These are phyloP conservation scores for Phocoena sinus DNA, from an alignment of 2,113 vertebrate genomes.

Conservation along the genomic window DNA sequence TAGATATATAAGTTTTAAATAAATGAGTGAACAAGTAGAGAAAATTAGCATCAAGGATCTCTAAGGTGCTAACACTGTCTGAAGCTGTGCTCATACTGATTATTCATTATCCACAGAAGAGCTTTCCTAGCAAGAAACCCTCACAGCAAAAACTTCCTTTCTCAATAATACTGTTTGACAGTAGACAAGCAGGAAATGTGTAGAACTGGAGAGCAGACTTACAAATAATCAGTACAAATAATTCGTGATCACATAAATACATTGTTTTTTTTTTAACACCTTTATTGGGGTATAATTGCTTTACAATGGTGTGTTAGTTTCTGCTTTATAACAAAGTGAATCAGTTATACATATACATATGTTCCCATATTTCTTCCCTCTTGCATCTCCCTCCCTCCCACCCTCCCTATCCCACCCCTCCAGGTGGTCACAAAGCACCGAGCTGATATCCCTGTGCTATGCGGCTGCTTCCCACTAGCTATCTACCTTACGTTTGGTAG, in stretches of 20 bases:
- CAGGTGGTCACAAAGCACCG: too few relatives aligned
- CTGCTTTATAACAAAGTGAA: too few relatives aligned
- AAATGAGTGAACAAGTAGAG: background rate
- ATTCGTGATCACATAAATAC: background rate
- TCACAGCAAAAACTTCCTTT: background rate
- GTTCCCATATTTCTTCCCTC: too few relatives aligned
- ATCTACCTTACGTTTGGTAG: too few relatives aligned
- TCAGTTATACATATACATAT: too few relatives aligned
- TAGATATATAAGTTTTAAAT: slow-evolving; percentile 22
- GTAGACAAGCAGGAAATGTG: background rate
- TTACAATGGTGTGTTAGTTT: too few relatives aligned
- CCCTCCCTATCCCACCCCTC: too few relatives aligned
- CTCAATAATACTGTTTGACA: background rate
- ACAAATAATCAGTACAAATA: slow-evolving; percentile 5
- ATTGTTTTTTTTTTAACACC: background rate
- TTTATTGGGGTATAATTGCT: too few relatives aligned
- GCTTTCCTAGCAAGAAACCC: background rate
- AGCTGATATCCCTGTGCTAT: too few relatives aligned
- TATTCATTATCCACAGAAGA: background rate
- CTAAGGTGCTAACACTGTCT: background rate
- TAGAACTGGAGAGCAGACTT: background rate
- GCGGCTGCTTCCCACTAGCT: too few relatives aligned
- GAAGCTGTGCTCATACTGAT: background rate
- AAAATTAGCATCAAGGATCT: background rate
- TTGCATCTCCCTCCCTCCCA: too few relatives aligned